These are phyloP conservation scores for Hyla sarda DNA, from an alignment of 2,113 vertebrate genomes.

Conservation along the genomic window DNA sequence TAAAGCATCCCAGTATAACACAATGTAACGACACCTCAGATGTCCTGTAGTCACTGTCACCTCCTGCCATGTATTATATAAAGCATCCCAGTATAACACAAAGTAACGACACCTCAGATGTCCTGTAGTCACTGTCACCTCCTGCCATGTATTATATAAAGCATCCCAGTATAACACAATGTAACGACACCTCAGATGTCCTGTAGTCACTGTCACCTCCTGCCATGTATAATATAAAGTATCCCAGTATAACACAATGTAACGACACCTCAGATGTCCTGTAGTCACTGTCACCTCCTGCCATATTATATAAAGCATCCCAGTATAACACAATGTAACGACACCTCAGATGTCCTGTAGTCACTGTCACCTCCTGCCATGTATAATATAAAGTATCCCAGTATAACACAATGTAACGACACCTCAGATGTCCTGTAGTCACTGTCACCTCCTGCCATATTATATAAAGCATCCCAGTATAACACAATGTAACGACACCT, in stretches of 20 bases:
- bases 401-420: not conserved
- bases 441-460: conserved; percentile 43
- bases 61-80: conserved; percentile 20
- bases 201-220: not conserved
- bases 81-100: not conserved
- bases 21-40: not conserved
- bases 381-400: not conserved
- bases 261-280: not conserved
- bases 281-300: conserved; percentile 21
- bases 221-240: conserved; percentile 1
- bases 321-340: not conserved
- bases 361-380: conserved; percentile 45
- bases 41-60: not conserved
- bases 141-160: conserved; percentile 8
- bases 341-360: not conserved
- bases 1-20: not conserved
- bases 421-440: not conserved
- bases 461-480: not conserved
- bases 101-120: not conserved
- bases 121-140: not conserved
- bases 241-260: not conserved
- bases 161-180: not conserved
- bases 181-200: not conserved
- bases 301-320: not conserved
- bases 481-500: not conserved